Evolutionary conservation across 2,888 invertebrate genomes (phyloP).

Genomic region (Scaptodrosophila latifasciaeformis): DNA sequence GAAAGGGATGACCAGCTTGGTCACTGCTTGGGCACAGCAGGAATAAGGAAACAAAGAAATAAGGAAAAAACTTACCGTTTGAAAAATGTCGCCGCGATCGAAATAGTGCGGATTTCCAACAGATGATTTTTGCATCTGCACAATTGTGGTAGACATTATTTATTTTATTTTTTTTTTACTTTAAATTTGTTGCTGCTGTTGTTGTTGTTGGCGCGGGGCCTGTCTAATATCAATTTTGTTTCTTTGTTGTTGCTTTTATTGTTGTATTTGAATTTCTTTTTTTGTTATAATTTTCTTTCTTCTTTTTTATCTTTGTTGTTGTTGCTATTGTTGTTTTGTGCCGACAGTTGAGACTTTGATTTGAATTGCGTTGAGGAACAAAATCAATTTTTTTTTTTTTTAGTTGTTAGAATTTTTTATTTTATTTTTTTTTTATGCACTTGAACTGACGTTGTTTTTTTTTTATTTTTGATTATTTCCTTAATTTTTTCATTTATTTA

Average conservation of each 20-base stretch:
- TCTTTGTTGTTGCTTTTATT: not conserved
- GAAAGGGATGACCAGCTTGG: not conserved
- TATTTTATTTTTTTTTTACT: constrained; percentile 8
- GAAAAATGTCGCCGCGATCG: constrained; percentile 50
- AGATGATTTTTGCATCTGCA: constrained; percentile 48
- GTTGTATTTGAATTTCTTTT: no score
- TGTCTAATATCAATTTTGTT: not conserved
- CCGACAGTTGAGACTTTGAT: constrained; percentile 4
- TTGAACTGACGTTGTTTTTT: constrained; percentile 18
- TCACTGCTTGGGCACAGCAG: not conserved
- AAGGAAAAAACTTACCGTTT: constrained; percentile 40
- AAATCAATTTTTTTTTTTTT: constrained; percentile 5
- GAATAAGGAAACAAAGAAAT: not conserved
- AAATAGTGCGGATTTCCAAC: constrained; percentile 47
- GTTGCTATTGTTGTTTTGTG: no score
- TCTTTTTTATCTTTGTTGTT: no score
- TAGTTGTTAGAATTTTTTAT: not conserved
- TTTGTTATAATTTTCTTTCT: no score
- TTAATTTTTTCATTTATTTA: constrained; percentile 18
- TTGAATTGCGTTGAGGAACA: constrained; percentile 1
- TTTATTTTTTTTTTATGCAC: constrained; percentile 19
- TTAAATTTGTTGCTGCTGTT: no score
- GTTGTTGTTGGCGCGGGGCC: constrained; percentile 6
- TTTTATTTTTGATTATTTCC: constrained; percentile 7
- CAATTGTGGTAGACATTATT: constrained; percentile 54